phyloP scores from a whole-genome alignment of 2,113 vertebrate genomes.

The Archocentrus centrarchus region DNA sequence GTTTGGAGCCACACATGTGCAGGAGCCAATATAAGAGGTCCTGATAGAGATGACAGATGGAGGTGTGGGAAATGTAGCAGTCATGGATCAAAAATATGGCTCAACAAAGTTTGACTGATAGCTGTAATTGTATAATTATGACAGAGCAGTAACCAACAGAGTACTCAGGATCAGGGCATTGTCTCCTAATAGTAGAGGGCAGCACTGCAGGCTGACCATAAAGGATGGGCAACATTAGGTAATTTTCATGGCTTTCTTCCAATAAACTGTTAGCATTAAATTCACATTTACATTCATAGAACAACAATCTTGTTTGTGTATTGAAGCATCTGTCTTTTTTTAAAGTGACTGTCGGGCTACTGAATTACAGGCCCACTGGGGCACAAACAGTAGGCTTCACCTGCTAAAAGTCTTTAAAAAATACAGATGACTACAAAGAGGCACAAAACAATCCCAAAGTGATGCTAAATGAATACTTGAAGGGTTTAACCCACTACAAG shows the following conservation, averaged over 20 bases:
- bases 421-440: not conserved
- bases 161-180: not conserved
- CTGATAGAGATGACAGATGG: conserved; percentile 86
- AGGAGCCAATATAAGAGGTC: conserved; percentile 88
- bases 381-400: too few relatives aligned
- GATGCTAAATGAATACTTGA: not conserved
- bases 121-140: too few relatives aligned
- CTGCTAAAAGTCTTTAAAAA: not conserved
- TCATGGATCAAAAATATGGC: conserved; percentile 77
- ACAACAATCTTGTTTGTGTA: too few relatives aligned
- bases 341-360: too few relatives aligned
- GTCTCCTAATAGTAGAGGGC: conserved; percentile 77
- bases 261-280: not conserved
- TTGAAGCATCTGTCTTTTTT: too few relatives aligned
- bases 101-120: too few relatives aligned
- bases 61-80: conserved; percentile 84
- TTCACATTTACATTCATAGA: too few relatives aligned
- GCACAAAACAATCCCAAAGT: not conserved
- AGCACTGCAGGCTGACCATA: conserved; percentile 85
- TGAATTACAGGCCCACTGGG: not conserved
- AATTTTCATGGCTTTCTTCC: not conserved
- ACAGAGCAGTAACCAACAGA: too few relatives aligned
- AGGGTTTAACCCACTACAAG: not conserved
- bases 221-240: conserved; percentile 66
- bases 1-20: conserved; percentile 88